Percentiles rank a stretch among this genome's conserved stretches.
Evolutionary conservation across 2,888 invertebrate genomes (phyloP).

Genomic region (Diadegma fenestrale): DNA sequence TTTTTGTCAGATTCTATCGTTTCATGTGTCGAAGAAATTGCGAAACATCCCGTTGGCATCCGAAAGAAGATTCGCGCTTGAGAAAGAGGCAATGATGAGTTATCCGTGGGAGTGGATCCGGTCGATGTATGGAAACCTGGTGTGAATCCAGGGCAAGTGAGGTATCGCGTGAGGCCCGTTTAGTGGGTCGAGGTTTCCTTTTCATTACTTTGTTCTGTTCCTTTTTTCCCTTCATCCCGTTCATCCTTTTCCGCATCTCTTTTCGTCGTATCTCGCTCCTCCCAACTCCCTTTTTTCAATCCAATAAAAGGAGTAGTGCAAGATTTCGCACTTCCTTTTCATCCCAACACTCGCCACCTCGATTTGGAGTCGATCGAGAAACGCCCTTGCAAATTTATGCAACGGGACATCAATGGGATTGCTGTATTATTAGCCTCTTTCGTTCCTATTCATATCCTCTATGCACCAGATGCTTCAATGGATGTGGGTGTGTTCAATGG

Average conservation of each 20-base stretch:
- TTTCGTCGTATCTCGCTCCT: conserved; percentile 39
- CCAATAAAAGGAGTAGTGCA: conserved; percentile 33
- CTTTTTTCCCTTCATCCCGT: conserved; percentile 22
- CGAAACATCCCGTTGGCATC: conserved; percentile 54
- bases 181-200: conserved; percentile 68
- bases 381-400: conserved; percentile 23
- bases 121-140: conserved; percentile 56
- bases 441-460: neutral
- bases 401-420: neutral
- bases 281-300: conserved; percentile 20
- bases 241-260: conserved; percentile 39
- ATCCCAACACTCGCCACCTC: conserved; percentile 4
- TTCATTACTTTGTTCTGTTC: conserved; percentile 45
- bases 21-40: conserved; percentile 34
- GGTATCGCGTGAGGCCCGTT: conserved; percentile 69
- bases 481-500: neutral
- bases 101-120: conserved; percentile 64
- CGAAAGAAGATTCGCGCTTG: conserved; percentile 26
- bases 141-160: conserved; percentile 68
- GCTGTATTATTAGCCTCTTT: neutral
- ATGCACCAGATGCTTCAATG: neutral
- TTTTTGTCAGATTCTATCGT: conserved; percentile 39
- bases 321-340: conserved; percentile 67
- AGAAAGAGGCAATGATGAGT: conserved; percentile 48
- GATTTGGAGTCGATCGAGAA: conserved; percentile 15